phyloP scores from a whole-genome alignment of 2,113 vertebrate genomes.

The Malurus elegans region DNA sequence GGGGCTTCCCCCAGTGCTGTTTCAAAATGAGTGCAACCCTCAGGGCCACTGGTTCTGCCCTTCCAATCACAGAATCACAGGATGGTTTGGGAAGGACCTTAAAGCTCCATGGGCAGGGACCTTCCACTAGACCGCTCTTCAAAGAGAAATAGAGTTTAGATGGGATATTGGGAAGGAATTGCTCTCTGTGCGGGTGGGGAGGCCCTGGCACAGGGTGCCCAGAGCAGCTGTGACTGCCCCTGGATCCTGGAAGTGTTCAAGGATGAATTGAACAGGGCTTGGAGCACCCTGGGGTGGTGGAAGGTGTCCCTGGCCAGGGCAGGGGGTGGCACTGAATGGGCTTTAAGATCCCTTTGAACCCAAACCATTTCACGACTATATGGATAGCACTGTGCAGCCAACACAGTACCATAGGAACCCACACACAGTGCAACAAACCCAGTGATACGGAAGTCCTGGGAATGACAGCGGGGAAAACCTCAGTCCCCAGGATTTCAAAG shows the following conservation, averaged over 20 bases:
- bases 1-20: not conserved
- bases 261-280: accelerated
- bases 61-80: not conserved
- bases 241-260: not conserved
- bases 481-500: not conserved
- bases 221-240: not conserved
- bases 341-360: not conserved
- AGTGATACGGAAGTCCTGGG: not conserved
- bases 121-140: not conserved
- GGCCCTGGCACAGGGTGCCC: not conserved
- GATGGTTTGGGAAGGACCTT: not conserved
- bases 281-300: accelerated
- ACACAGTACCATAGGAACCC: not conserved
- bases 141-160: not conserved
- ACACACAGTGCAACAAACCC: not conserved
- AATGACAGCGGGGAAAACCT: not conserved
- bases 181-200: accelerated
- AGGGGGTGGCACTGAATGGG: accelerated
- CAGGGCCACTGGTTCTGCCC: not conserved
- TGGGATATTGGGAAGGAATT: not conserved
- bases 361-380: not conserved
- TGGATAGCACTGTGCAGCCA: not conserved
- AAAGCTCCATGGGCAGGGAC: not conserved
- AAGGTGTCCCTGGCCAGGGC: not conserved
- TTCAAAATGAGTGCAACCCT: not conserved